Evolutionary conservation across 2,113 vertebrate species (phyloP), one percentile per base, ranked within the genome.

Genomic region (Ceyx margarethae): DNA sequence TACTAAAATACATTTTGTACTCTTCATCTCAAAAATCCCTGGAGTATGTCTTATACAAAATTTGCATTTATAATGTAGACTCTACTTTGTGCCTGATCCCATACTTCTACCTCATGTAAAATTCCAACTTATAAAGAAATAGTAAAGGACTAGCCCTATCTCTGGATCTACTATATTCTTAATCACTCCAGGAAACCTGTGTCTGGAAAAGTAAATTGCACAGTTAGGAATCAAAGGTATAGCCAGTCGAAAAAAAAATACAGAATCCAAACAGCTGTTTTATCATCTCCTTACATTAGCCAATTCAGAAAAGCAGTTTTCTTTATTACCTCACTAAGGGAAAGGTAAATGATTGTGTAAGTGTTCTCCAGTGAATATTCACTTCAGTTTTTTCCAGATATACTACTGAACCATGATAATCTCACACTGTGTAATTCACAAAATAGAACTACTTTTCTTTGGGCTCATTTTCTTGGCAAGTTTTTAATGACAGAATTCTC

Each of bases 51-150:
- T 87, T 77, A 37, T 82, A 75, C 37, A 74, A 69, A 89, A 89
- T 77, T 89, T 89, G n/a, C 67, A 77, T 85, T 95, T 92, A 61
- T 81, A 92, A 83, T 91, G 61, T 45, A 78, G 35, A 37, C 35
- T 35, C 48, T 77, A 51, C 53, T 89, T 92, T 85, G 19, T 66
- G 56, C 74, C 85, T 89, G n/a, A 48, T 78, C 40, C 72, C 85
- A 26, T 79, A 60, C 21, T 92, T 77, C 73, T 79, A 54, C 40
- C 50, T 89, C 79, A 87, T 83, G 65, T 81, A 92, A 95, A 96
- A 89, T 85, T 94, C 75, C 93, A 76, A 69, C 43, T 69, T 78
- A 61, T 15, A 19, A 29, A 82, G 43, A 91, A 89, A 71, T 26
- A 71, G 53, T 65, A 71, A 77, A 72, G 51, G 21, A 93, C 67